Conservation (phyloP, 2,888 invertebrate species). For the Orchestes rusci region DNA sequence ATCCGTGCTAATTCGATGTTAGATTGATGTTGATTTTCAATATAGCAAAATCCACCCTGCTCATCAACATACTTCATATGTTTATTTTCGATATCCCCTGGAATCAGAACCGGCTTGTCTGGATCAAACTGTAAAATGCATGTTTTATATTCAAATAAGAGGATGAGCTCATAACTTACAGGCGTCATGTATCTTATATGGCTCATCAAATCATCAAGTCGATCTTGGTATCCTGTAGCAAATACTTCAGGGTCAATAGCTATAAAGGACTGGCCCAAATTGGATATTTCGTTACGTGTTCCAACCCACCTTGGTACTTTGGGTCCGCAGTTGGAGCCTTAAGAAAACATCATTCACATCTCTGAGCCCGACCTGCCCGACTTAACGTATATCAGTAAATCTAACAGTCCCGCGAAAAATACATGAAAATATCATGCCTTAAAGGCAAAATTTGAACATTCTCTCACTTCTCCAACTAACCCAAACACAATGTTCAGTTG, state of each 20-base stretch:
- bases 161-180: conserved; percentile 37
- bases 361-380: too few species aligned
- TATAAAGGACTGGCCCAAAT: conserved; percentile 84
- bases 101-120: conserved; percentile 61
- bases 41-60: conserved; percentile 59
- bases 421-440: too few species aligned
- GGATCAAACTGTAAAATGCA: conserved; percentile 40
- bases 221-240: conserved; percentile 67
- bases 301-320: conserved; percentile 16
- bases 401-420: too few species aligned
- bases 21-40: conserved; percentile 24
- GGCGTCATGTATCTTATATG: conserved; percentile 60
- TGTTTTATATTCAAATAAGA: not conserved
- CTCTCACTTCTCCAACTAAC: too few species aligned
- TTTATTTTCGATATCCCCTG: conserved; percentile 76
- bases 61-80: conserved; percentile 59
- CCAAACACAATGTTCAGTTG: too few species aligned
- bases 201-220: conserved; percentile 64
- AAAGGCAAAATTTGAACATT: too few species aligned
- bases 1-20: conserved; percentile 16
- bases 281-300: conserved; percentile 50
- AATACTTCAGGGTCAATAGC: conserved; percentile 81
- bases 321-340: conserved; percentile 27
- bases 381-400: too few species aligned
- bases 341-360: too few species aligned